Conservation (phyloP, 2,797 vertebrate species). For the Lepus oiostolus region DNA sequence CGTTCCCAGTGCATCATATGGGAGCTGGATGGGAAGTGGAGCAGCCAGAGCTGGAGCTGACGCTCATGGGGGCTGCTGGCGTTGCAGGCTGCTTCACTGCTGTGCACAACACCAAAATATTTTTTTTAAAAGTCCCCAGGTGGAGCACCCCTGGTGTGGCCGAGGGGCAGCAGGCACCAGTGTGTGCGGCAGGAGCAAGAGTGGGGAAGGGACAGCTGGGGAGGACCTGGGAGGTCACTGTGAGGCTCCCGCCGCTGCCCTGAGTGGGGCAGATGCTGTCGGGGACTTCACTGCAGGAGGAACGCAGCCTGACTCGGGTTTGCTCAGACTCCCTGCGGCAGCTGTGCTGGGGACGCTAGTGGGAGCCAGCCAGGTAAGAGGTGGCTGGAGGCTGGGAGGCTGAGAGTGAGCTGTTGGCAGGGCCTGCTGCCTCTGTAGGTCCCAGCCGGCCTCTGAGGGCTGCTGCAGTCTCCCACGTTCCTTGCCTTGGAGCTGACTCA, state of each 20-base stretch:
- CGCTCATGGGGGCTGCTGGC: too few species aligned
- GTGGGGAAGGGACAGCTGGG: not conserved
- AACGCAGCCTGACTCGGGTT: too few species aligned
- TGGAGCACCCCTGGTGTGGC: fast-evolving
- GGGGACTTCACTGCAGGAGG: not conserved
- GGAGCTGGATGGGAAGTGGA: too few species aligned
- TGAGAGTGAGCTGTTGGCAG: not conserved
- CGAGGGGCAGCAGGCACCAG: fast-evolving
- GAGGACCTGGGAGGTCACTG: not conserved
- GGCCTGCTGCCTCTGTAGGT: not conserved
- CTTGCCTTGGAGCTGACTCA: not conserved
- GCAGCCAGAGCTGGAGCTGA: too few species aligned
- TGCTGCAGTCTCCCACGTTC: not conserved
- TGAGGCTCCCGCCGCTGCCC: too few species aligned
- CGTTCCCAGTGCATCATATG: too few species aligned
- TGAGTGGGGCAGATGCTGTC: not conserved
- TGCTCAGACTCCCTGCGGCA: not conserved
- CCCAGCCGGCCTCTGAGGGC: not conserved
- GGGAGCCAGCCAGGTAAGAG: not conserved
- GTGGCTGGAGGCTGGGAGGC: not conserved
- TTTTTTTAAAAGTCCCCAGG: too few species aligned
- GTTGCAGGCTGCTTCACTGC: too few species aligned
- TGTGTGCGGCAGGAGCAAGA: not conserved
- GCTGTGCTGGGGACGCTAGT: not conserved
- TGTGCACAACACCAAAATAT: too few species aligned